Base-by-base conservation (phyloP, 2,888 invertebrate genomes). In the Scaptomyza tumidula region DNA sequence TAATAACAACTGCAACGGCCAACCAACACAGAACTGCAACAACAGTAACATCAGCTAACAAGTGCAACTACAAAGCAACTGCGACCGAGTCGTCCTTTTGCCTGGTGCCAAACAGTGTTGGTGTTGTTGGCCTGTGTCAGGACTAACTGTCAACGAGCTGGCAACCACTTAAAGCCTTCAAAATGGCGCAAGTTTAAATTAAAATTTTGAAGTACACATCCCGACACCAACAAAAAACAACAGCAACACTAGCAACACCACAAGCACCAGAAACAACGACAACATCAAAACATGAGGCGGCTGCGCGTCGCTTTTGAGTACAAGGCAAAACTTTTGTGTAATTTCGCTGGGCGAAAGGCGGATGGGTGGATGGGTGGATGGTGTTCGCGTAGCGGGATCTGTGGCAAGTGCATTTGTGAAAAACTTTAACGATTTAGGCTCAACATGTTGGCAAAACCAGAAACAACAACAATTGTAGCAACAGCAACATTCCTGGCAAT, bases 361-460 rank as follows among this genome's bases (percentile, higher is more conserved):
- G 16, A 16, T 10, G 5, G 24, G 14, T 10, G 45, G 16, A 19
- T 35, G 31, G 31, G 33, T 9, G 43, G 16, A 6, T n/a, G n/a
- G 35, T 14, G 58, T 27, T 37, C 68, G 46, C 66, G 44, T 76
- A 50, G 68, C 71, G 59, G 75, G 78, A 78, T 83, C 75, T 75
- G 78, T 78, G 84, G 79, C 76, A 78, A 84, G 82, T 84, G 85
- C 83, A 85, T 85, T 87, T 85, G 83, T 65, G 78, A 69, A 86
- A 78, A 89, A 86, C 86, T 89, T 89, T 89, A 89, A 89, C 89
- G 90, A 90, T 90, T 89, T 90, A 90, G 89, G 89, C 89, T 90
- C 90, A 87, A 90, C 86, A 88, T 89, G 86, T 87, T 85, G 84
- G 83, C 77, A 65, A 72, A 59, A 69, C 41, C 69, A 59, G 29